Conservation (phyloP, 2,888 invertebrate genomes). For the Xestia rhomboidea region DNA sequence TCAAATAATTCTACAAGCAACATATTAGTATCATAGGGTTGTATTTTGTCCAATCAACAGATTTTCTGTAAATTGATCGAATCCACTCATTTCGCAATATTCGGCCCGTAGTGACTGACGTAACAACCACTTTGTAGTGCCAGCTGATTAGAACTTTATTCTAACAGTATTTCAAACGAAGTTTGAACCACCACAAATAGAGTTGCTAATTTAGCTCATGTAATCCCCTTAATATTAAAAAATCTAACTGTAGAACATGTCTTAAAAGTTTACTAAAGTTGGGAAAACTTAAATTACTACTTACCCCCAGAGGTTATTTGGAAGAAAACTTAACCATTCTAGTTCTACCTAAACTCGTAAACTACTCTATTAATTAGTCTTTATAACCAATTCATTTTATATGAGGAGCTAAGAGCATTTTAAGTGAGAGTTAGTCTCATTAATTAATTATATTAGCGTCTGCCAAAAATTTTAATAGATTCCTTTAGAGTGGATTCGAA, state of each 20-base stretch:
- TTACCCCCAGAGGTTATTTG: not conserved
- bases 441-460: not conserved
- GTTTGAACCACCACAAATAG: too few relatives aligned
- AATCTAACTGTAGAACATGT: not conserved
- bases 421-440: not conserved
- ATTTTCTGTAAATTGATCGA: too few relatives aligned
- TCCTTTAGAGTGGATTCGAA: not conserved
- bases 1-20: too few relatives aligned
- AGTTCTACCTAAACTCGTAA: not conserved
- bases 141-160: too few relatives aligned
- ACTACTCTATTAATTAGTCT: constrained; percentile 21
- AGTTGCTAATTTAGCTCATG: too few relatives aligned
- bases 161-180: too few relatives aligned
- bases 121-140: too few relatives aligned
- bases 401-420: not conserved
- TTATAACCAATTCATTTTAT: constrained; percentile 13
- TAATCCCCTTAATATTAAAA: too few relatives aligned
- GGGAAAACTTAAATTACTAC: not conserved
- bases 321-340: not conserved
- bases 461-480: not conserved
- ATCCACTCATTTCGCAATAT: too few relatives aligned
- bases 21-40: too few relatives aligned
- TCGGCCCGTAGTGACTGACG: too few relatives aligned
- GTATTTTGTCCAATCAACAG: too few relatives aligned
- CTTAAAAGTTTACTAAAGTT: not conserved